Base-by-base conservation (phyloP, 2,888 invertebrate species). In the Oxyteleia sp. region DNA sequence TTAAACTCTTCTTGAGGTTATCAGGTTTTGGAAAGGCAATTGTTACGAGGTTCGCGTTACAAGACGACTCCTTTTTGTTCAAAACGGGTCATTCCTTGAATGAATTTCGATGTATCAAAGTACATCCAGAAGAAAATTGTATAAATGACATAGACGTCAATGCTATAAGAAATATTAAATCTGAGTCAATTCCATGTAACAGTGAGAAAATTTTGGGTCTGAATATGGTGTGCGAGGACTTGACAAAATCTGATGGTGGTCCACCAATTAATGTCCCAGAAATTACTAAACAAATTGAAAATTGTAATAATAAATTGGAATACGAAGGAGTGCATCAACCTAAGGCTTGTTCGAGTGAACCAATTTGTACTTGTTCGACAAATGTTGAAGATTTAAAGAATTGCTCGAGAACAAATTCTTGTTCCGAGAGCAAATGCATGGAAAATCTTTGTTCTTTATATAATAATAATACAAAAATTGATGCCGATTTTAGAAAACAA, bases 11-110 rank as follows among this genome's bases (percentile, higher is more conserved):
- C 47, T 51, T 91, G 1, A 76, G 90, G 51, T 84, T 93, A 1
- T 89, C 91, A 1, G 91, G 91, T 59, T 90, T 90, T 72, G 92
- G 92, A 3, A 89, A 90, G 66, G 88, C 89, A 4, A 88, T 92
- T 15, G 87, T 89, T 0, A 92, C 91, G 0, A 89, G 90, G 66
- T 91, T 91, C 71, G 87, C 87, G 0, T 71, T 87, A 1, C 86
- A 87, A 35, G 83, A 88, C 1, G 84, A 88, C 57, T 86, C 88
- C 0, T 90, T 90, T 69, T 57, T 91, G 15, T 92, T 92, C 69
- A 91, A 91, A 76, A 89, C 84, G 18, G 71, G 81, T 5, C 86
- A 87, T 16, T 87, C 89, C 4, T 43, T 80, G n/a, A 87, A 89
- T 35, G 87, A 89, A 75, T 89, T 89, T 59, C 83, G 85, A 7